phyloP scores from a whole-genome alignment of 2,113 vertebrate species.

The Nothoprocta perdicaria region DNA sequence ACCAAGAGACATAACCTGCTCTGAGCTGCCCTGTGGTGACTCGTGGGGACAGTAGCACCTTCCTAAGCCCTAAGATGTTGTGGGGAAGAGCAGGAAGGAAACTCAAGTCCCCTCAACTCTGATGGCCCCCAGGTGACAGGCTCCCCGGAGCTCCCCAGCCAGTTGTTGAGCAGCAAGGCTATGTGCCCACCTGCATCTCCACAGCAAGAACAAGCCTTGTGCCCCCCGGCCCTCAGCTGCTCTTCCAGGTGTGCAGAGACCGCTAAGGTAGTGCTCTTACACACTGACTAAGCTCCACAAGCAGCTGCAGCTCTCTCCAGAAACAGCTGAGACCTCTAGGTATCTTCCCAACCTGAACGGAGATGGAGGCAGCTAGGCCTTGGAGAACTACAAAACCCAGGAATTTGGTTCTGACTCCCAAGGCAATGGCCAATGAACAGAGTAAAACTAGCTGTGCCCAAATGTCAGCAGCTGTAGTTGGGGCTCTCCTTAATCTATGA shows the following conservation, averaged over 20 bases:
- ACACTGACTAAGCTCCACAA: background rate
- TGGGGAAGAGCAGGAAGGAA: background rate
- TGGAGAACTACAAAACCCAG: background rate
- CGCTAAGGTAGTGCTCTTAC: background rate
- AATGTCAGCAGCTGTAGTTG: background rate
- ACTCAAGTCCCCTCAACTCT: background rate
- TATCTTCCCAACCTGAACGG: background rate
- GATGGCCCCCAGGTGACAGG: rapidly evolving
- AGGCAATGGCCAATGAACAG: too few relatives aligned
- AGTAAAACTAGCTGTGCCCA: background rate
- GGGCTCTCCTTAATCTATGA: background rate
- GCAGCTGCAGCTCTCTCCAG: too few relatives aligned
- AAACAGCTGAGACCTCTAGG: background rate
- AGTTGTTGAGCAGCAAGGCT: too few relatives aligned
- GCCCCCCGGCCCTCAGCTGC: background rate
- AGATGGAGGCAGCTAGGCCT: background rate
- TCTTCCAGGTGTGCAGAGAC: background rate
- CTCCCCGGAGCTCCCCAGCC: background rate
- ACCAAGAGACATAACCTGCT: background rate
- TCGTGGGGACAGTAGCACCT: background rate
- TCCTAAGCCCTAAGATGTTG: background rate
- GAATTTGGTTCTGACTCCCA: too few relatives aligned
- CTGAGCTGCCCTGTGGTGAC: too few relatives aligned
- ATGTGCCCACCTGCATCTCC: too few relatives aligned
- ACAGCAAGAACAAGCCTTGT: background rate